Evolutionary conservation across 2,888 invertebrate species (phyloP).

Genomic region (Fissipunctia ypsillon): DNA sequence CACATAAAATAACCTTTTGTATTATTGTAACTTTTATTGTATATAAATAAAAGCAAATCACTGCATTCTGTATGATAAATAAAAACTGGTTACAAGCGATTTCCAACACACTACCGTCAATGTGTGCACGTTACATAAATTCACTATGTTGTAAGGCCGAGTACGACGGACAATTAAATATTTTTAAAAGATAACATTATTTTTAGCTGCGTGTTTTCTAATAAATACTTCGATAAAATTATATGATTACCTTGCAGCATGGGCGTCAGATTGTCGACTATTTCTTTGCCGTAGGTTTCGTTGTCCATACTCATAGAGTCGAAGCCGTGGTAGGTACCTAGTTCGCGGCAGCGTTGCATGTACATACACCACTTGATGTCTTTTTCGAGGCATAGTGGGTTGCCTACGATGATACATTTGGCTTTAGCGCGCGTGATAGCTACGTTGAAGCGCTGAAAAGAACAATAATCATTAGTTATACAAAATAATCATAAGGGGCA

Average conservation of each 20-base stretch:
- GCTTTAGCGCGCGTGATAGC: slow-evolving; percentile 93
- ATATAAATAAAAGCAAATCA: too few relatives aligned
- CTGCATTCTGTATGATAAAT: too few relatives aligned
- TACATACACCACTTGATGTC: slow-evolving; percentile 80
- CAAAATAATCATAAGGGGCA: background rate
- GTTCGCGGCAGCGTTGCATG: slow-evolving; percentile 78
- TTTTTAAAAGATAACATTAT: background rate
- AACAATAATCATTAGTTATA: background rate
- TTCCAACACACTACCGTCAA: too few relatives aligned
- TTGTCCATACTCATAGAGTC: slow-evolving; percentile 42
- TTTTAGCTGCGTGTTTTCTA: background rate
- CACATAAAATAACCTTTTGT: too few relatives aligned
- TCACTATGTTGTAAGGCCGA: too few relatives aligned
- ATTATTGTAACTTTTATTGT: too few relatives aligned
- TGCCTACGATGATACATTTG: slow-evolving; percentile 91
- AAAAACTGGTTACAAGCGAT: too few relatives aligned
- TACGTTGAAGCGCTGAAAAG: slow-evolving; percentile 93
- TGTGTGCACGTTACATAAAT: too few relatives aligned
- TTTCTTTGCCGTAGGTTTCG: slow-evolving; percentile 20
- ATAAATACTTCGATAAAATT: background rate
- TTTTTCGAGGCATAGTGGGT: slow-evolving; percentile 83
- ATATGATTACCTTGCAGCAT: slow-evolving; percentile 42
- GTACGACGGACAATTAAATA: too few relatives aligned
- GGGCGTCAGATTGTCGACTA: slow-evolving; percentile 35
- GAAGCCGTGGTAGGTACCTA: slow-evolving; percentile 78